phyloP scores from a whole-genome alignment of 2,797 vertebrate genomes.

The Labeo calbasu region DNA sequence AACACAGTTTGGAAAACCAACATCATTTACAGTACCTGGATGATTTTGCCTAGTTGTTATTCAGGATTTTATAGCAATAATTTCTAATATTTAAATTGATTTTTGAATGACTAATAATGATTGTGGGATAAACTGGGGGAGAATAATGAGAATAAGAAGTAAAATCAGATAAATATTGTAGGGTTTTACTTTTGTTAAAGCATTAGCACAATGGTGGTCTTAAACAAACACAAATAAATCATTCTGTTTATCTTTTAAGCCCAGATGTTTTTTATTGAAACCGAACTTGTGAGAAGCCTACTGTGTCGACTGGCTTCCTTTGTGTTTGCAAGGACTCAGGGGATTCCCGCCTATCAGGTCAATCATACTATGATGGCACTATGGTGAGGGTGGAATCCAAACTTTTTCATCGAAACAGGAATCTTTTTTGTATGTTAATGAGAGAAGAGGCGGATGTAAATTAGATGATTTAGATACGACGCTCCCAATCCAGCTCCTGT shows the following conservation, averaged over 20 bases:
- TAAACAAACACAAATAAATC: neutral
- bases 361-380: constrained; percentile 47
- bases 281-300: constrained; percentile 14
- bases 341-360: constrained; percentile 33
- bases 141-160: neutral
- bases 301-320: neutral
- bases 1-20: neutral
- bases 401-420: constrained; percentile 67
- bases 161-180: neutral
- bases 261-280: neutral
- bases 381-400: constrained; percentile 62
- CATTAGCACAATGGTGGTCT: neutral
- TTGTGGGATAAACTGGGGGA: neutral
- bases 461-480: constrained; percentile 66
- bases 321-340: neutral
- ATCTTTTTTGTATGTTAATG: constrained; percentile 66
- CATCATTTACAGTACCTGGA: neutral
- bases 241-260: constrained; percentile 5
- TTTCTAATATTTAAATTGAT: neutral
- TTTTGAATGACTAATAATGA: neutral
- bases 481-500: constrained; percentile 66
- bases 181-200: neutral
- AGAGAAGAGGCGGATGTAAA: constrained; percentile 60
- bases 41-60: neutral
- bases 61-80: neutral